phyloP scores from a whole-genome alignment of 2,797 vertebrate species.

The Champsocephalus gunnari region DNA sequence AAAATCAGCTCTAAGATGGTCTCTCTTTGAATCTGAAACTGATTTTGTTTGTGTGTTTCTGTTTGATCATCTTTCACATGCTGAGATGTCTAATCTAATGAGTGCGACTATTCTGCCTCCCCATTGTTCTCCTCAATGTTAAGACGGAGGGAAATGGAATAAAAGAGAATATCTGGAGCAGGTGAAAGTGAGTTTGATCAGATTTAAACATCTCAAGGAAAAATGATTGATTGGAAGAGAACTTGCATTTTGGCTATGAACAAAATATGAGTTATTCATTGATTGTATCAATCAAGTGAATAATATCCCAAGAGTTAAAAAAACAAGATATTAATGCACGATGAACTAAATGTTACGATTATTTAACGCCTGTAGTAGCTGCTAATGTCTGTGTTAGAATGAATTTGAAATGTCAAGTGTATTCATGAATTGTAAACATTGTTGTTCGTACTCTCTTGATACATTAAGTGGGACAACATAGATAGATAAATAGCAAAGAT shows the following conservation, averaged over 20 bases:
- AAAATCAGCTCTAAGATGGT: background rate
- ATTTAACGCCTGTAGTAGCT: background rate
- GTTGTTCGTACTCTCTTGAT: background rate
- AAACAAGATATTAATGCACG: background rate
- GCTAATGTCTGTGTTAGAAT: background rate
- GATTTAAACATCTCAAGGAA: background rate
- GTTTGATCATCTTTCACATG: conserved; percentile 45
- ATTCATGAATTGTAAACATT: no score
- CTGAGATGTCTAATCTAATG: conserved; percentile 8
- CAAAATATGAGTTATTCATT: background rate
- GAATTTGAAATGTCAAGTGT: background rate
- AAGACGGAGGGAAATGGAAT: background rate
- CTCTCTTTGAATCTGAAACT: conserved; percentile 30
- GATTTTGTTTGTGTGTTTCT: conserved; percentile 31
- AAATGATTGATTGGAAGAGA: background rate
- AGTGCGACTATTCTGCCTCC: background rate
- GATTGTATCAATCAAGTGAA: background rate
- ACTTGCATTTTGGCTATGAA: background rate
- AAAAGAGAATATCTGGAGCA: conserved; percentile 6
- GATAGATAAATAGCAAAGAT: no score
- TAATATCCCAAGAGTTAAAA: background rate
- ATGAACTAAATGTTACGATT: background rate
- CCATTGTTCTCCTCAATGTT: conserved; percentile 10
- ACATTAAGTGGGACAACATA: background rate
- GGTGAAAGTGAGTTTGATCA: conserved; percentile 5